Evolutionary conservation across 2,113 vertebrate species (phyloP), one percentile per base, ranked within the genome.

Genomic region (Tautogolabrus adspersus): DNA sequence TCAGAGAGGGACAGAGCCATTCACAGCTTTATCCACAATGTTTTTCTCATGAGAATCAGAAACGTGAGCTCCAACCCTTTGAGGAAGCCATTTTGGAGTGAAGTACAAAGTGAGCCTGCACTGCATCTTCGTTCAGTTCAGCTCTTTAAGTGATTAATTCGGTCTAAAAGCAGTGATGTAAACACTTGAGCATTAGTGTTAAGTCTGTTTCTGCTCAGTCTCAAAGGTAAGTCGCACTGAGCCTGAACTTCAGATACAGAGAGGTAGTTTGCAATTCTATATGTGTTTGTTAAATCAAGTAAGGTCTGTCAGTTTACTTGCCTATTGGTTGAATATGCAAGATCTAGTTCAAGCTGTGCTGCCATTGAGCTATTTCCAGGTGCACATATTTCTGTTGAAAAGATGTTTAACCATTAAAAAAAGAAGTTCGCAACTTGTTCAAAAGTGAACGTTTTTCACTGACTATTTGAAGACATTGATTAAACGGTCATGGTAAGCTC

Each of bases 31-130:
- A 70, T 49, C 52, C 66, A 57, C 38, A 34, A 22, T 18, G 52
- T 26, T 80, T 82, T 84, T 88, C 87, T 89, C 77, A 42, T 75
- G 83, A 86, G 83, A 90, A 65, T 73, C 3, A 22, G 66, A 49
- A 87, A 82, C 66, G 56, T 65, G 86, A 88, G 73, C 64, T 75
- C 23, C 52, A 37, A 59, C 12, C 26, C 47, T 63, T 61, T 79
- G 60, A 26, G 49, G 64, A 82, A 83, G 69, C 16, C 67, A 65
- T 86, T 82, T 75, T 84, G 61, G 49, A 69, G 10, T 61, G 15
- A 52, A 62, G 65, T 72, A 66, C 72, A 88, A 69, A 82, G 75
- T 34, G 51, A 79, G 70, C 34, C 52, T 64, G 64, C 34, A 22
- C 23, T 71, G 63, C 22, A 34, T 83, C 66, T 72, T 68, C 22